A percentile compares a stretch with the other conserved stretches of the same genome.
These are phyloP conservation scores for Drosophila neonasuta DNA, from an alignment of 2,888 invertebrate species.

Conservation along the genomic window DNA sequence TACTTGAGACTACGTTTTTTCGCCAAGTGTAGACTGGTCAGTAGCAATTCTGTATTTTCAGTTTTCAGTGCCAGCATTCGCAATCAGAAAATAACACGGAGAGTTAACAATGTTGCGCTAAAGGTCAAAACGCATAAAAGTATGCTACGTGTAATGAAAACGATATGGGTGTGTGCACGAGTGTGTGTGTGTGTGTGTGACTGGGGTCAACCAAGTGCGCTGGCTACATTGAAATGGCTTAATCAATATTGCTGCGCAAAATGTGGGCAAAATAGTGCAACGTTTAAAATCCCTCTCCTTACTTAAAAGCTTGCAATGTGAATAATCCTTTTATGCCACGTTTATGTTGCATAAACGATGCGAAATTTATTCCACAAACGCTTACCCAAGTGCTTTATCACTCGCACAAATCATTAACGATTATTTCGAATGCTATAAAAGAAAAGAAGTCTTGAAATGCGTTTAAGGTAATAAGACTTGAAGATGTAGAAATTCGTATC, in stretches of 20 bases:
- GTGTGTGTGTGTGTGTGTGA: neutral
- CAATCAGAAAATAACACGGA: constrained; percentile 38
- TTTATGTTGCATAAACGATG: constrained; percentile 5
- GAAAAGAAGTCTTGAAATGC: neutral
- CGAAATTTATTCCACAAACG: constrained; percentile 12
- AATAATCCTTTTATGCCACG: constrained; percentile 10
- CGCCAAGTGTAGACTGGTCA: constrained; percentile 35
- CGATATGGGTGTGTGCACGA: constrained; percentile 26
- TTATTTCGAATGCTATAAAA: neutral
- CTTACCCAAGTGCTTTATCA: constrained; percentile 1
- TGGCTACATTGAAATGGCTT: constrained; percentile 34
- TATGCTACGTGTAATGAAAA: constrained; percentile 53
- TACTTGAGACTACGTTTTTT: neutral
- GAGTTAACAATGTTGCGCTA: constrained; percentile 45
- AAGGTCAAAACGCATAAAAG: constrained; percentile 54
- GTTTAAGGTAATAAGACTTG: neutral
- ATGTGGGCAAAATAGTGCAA: constrained; percentile 22
- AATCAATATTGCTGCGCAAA: constrained; percentile 47
- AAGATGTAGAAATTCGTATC: neutral
- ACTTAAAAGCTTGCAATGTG: constrained; percentile 9
- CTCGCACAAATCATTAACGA: neutral
- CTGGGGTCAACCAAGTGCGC: constrained; percentile 1
- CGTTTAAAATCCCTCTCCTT: neutral
- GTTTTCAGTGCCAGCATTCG: constrained; percentile 7
- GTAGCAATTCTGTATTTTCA: neutral